Conservation (phyloP, 2,113 vertebrate genomes). For the Thamnophis sirtalis region DNA sequence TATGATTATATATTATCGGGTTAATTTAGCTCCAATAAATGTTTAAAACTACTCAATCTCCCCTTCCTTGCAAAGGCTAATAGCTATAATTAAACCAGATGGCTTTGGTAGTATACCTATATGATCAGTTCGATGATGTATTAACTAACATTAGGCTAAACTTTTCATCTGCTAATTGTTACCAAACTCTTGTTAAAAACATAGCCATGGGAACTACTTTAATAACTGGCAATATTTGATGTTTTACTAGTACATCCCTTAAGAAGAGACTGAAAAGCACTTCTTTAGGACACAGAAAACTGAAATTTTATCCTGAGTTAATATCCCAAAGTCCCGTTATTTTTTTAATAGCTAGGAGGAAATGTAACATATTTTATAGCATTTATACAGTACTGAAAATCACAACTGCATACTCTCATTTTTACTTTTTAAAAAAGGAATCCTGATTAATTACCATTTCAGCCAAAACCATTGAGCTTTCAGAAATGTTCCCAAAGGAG, state of each 20-base stretch:
- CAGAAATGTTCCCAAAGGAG: conserved; percentile 52
- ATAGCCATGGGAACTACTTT: not conserved
- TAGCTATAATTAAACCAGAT: not conserved
- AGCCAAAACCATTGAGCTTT: conserved; percentile 73
- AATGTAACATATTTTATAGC: not conserved
- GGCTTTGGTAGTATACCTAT: not conserved
- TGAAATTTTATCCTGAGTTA: not conserved
- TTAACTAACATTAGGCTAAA: not conserved
- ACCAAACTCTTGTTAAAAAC: not conserved
- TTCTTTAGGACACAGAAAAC: not conserved
- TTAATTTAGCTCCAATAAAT: not conserved
- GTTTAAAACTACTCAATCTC: not conserved
- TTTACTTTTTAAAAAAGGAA: not conserved
- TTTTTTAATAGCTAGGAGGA: not conserved
- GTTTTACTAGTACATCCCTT: not conserved
- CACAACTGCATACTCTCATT: not conserved
- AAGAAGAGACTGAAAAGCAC: not conserved
- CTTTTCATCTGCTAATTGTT: not conserved
- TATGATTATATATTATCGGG: not conserved
- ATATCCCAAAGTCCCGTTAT: not conserved
- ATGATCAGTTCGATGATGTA: not conserved
- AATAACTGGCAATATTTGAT: not conserved
- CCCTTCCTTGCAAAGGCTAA: not conserved
- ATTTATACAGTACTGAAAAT: not conserved
- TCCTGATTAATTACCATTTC: conserved; percentile 75